These are phyloP conservation scores for Diabrotica virgifera DNA, from an alignment of 1,140 invertebrate genomes.

Conservation along the genomic window DNA sequence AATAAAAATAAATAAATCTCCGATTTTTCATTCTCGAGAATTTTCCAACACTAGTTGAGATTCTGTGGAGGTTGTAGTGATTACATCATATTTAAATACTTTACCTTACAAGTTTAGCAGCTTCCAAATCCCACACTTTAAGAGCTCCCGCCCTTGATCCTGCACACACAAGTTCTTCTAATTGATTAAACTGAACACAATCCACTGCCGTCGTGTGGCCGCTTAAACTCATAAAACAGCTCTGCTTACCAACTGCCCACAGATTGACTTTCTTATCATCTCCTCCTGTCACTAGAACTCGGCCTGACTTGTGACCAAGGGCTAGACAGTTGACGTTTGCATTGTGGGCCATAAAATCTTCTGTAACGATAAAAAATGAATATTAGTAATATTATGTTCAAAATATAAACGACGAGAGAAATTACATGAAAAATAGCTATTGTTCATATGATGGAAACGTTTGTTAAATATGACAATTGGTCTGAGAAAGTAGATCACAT, in stretches of 20 bases:
- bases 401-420: background rate
- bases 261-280: slow-evolving; percentile 97
- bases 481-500: no score
- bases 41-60: no score
- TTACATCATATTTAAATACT: no score
- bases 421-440: background rate
- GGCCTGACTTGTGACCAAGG: slow-evolving; percentile 85
- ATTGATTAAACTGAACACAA: slow-evolving; percentile 90
- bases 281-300: slow-evolving; percentile 93
- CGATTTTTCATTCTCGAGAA: no score
- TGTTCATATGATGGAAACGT: no score
- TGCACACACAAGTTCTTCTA: slow-evolving; percentile 93
- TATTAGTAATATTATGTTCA: background rate
- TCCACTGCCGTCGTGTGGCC: slow-evolving; percentile 92
- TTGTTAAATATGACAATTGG: no score
- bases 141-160: slow-evolving; percentile 90
- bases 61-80: no score
- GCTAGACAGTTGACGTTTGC: slow-evolving; percentile 88
- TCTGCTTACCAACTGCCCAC: slow-evolving; percentile 93
- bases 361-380: slow-evolving; percentile 54
- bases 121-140: slow-evolving; percentile 96
- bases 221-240: slow-evolving; percentile 93
- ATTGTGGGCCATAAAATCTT: slow-evolving; percentile 87
- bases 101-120: slow-evolving; percentile 74
- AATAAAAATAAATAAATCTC: no score